A percentile compares a stretch with the other conserved stretches of the same genome.
phyloP scores from a whole-genome alignment of 1,140 invertebrate genomes.

The Triops cancriformis region DNA sequence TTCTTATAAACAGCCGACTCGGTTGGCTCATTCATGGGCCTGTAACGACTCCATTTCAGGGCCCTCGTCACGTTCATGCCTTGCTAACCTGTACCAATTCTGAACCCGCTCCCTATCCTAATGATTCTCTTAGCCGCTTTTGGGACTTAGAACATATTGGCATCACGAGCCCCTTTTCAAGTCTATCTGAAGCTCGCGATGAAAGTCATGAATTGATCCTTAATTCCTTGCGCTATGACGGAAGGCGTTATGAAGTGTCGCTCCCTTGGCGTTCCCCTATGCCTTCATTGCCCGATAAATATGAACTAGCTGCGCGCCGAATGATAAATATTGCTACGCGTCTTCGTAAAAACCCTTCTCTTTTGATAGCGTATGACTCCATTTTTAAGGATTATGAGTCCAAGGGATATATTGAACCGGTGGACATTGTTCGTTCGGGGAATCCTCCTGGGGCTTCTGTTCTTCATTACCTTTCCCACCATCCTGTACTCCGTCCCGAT shows the following conservation, averaged over 20 bases:
- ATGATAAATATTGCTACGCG: background rate
- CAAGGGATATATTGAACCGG: conserved; percentile 19
- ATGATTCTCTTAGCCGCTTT: too few species aligned
- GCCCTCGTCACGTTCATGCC: too few species aligned
- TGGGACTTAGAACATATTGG: too few species aligned
- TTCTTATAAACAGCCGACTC: too few species aligned
- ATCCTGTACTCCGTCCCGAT: background rate
- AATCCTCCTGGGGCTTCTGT: background rate
- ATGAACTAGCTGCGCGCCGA: background rate
- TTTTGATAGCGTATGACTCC: conserved; percentile 3
- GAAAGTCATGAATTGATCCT: too few species aligned
- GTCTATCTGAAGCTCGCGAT: too few species aligned
- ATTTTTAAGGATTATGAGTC: conserved; percentile 25
- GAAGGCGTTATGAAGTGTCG: conserved; percentile 1
- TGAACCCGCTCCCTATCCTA: too few species aligned
- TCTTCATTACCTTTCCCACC: conserved; percentile 8
- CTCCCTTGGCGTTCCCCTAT: background rate
- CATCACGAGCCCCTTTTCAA: too few species aligned
- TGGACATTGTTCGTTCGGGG: background rate
- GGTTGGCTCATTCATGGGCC: too few species aligned
- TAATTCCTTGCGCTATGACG: background rate
- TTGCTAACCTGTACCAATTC: too few species aligned
- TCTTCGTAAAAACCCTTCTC: background rate
- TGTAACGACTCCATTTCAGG: too few species aligned
- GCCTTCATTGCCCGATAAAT: background rate